Base-by-base conservation (phyloP, 2,797 vertebrate species). In the Gobionotothen gibberifrons region DNA sequence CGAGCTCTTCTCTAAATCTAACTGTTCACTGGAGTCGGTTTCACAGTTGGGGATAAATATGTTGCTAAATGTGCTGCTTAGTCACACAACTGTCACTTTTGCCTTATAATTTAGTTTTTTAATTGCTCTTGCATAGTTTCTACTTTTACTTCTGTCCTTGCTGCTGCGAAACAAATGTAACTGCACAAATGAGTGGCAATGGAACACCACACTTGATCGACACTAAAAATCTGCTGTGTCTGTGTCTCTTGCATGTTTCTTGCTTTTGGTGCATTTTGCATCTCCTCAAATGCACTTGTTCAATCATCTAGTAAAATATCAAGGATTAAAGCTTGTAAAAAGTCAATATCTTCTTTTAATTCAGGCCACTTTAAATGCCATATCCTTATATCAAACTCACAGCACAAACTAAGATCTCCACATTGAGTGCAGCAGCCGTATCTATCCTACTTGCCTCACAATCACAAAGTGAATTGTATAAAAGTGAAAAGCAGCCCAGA, bases 401-500 rank as follows among this genome's bases (percentile, higher is more conserved):
- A 77, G 42, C 59, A 71, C 46, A 69, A 54, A 64, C 21, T 8
- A 22, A 56, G 39, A 47, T 58, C 55, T 75, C 29, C 58, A 65
- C 51, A 64, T 22, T 44, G 51, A 39, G 26, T 22, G 15, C 60
- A 49, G 40, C 13, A 19, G 64, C 11, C 19, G 65, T 8, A 44
- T 74, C 72, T 36, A 21, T 42, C 47, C 26, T 47, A 68, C 69
- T 69, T 43, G 69, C 66, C 54, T 66, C 43, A 74, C 77, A 75
- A 76, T 76, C 74, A 90, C 78, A 85, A 85, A 88, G 81, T 71
- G 42, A 72, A 76, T 48, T 74, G 79, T 43, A 47, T 67, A 49
- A 74, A 73, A 88, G 66, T 52, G 79, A 72, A 78, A 86, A 85
- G 67, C 69, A 52, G 72, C 81, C 63, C 75, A 82, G 80, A 77